These are phyloP conservation scores for Anagyrus pseudococci DNA, from an alignment of 2,888 invertebrate genomes.

Conservation along the genomic window DNA sequence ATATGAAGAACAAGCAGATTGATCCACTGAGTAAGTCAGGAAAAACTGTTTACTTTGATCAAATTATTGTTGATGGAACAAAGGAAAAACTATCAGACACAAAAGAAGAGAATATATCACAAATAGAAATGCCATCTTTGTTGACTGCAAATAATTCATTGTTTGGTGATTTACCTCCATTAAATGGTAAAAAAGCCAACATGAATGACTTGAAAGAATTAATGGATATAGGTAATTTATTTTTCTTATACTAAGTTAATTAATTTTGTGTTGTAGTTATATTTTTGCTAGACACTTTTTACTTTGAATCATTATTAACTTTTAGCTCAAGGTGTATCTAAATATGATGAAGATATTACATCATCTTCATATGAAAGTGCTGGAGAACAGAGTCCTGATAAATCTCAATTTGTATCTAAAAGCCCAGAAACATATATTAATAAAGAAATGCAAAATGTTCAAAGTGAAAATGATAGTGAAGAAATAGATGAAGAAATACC, in stretches of 20 bases:
- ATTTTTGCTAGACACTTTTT: constrained; percentile 8
- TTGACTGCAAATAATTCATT: constrained; percentile 53
- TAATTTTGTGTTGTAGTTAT: neutral
- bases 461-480: constrained; percentile 56
- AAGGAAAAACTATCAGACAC: constrained; percentile 53
- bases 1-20: constrained; percentile 52
- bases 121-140: constrained; percentile 52
- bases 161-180: constrained; percentile 56
- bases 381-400: constrained; percentile 56
- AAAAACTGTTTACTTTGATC: constrained; percentile 56
- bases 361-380: constrained; percentile 57
- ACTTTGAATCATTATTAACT: constrained; percentile 14
- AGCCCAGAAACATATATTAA: constrained; percentile 45
- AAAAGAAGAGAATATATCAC: constrained; percentile 35
- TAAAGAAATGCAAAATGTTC: constrained; percentile 49
- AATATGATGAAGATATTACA: constrained; percentile 57
- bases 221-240: constrained; percentile 53
- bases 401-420: constrained; percentile 49
- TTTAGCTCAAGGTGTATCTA: constrained; percentile 49
- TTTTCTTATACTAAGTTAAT: constrained; percentile 6
- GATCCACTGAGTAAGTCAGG: constrained; percentile 51
- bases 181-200: constrained; percentile 57
- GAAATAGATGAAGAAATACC: constrained; percentile 57
- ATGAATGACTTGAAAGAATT: constrained; percentile 58
- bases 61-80: constrained; percentile 57